Base-by-base conservation (phyloP, 2,113 vertebrate genomes). In the Poicephalus meyeri region DNA sequence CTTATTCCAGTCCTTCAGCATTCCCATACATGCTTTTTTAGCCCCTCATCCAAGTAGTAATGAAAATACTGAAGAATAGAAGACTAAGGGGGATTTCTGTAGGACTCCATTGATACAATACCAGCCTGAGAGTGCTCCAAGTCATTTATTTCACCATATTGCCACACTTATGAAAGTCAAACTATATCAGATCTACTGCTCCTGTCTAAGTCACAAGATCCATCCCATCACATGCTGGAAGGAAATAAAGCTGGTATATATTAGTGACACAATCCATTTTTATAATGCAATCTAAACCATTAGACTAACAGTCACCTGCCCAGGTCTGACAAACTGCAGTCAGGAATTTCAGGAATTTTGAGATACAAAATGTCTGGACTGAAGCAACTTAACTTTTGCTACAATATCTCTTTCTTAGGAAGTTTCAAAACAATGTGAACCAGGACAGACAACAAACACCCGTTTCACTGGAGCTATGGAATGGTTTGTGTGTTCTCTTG, bases 101-200 rank as follows among this genome's bases (percentile, higher is more conserved):
- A 60, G 69, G 21, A 50, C 16, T 77, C 64, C 56, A 60, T 17
- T 1, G 1, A 28, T 50, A 53, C 9, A 60, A 9, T 0, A 0
- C 33, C 60, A 73, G 37, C 33, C 23, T 84, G 39, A 69, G 33
- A n/a, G 21, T 18, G 14, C 16, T 77, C 39, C 39, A 37, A 77
- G 53, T n/a, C 3, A 80, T 63, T 86, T 55, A 80, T 77, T 77
- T 80, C 64, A 77, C 29, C 68, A 80, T 33, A 69, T 46, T 58
- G 49, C 49, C 55, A 66, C 19, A 47, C 39, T 58, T 84, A 46
- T 2, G 16, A 60, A 80, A 84, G 28, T 19, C 74, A 65, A 80
- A 88, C 26, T 76, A 4, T 25, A 88, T 53, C 50, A 85, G 26
- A 91, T 31, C 49, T 74, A 21, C 73, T 63, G 47, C 72, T 80